Evolutionary conservation across 1,140 invertebrate genomes (phyloP).

Genomic region (Zaprionus lachaisei): DNA sequence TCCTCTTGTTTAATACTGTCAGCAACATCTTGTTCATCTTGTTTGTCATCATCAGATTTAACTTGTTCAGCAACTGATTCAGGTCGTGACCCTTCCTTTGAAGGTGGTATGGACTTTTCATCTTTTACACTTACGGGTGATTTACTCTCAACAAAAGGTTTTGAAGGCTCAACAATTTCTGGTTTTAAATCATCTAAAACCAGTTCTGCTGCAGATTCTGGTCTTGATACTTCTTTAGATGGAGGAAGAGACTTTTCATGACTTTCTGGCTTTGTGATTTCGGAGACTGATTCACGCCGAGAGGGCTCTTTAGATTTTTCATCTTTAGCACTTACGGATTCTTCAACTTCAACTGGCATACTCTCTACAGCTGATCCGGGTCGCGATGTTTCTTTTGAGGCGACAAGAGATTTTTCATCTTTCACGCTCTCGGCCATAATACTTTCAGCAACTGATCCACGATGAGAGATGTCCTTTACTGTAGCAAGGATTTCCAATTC

Average conservation of each 20-base stretch:
- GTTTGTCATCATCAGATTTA: background rate
- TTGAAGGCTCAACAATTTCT: constrained; percentile 24
- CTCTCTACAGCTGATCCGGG: constrained; percentile 29
- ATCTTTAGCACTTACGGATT: constrained; percentile 9
- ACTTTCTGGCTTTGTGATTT: constrained; percentile 21
- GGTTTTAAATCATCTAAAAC: constrained; percentile 22
- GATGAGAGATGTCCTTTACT: constrained; percentile 13
- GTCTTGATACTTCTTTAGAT: constrained; percentile 51
- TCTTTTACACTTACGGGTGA: constrained; percentile 28
- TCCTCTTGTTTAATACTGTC: background rate
- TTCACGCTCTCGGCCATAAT: constrained; percentile 21
- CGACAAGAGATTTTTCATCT: constrained; percentile 19
- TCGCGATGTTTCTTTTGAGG: constrained; percentile 34
- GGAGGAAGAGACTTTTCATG: constrained; percentile 25
- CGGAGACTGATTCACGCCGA: constrained; percentile 24
- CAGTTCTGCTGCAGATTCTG: constrained; percentile 41
- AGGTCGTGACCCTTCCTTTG: constrained; percentile 21
- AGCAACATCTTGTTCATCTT: background rate
- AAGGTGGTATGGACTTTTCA: constrained; percentile 28
- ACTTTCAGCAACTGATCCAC: constrained; percentile 41
- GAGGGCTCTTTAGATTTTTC: constrained; percentile 36
- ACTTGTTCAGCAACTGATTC: constrained; percentile 21
- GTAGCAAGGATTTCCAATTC: constrained; percentile 25
- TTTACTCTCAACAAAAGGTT: constrained; percentile 32
- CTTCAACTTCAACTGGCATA: constrained; percentile 21